Conservation (phyloP, 2,888 invertebrate genomes). For the Pomacea canaliculata region DNA sequence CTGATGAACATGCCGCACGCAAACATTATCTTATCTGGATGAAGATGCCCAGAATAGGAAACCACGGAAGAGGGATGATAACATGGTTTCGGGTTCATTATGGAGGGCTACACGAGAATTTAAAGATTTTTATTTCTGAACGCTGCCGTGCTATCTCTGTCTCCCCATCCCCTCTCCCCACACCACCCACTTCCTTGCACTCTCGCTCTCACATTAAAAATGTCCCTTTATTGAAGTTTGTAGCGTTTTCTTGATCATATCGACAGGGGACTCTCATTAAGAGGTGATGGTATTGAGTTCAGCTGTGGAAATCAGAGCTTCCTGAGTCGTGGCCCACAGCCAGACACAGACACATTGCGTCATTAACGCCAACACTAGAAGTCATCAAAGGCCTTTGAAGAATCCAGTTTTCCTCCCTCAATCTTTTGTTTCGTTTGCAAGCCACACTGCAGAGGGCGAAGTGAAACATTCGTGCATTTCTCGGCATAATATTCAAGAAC, state of each 20-base stretch:
- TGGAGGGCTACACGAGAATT: too few relatives aligned
- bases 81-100: too few relatives aligned
- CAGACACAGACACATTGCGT: too few relatives aligned
- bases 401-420: background rate
- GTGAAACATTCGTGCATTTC: too few relatives aligned
- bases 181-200: background rate
- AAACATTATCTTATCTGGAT: background rate
- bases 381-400: background rate
- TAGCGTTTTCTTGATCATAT: conserved; percentile 1
- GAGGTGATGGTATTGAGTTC: background rate
- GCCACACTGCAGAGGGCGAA: too few relatives aligned
- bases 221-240: background rate
- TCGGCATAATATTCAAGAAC: too few relatives aligned
- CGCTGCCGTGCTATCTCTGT: background rate
- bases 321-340: too few relatives aligned
- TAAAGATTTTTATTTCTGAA: background rate
- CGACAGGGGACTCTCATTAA: background rate
- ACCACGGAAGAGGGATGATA: too few relatives aligned
- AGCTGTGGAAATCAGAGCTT: background rate
- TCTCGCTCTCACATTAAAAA: background rate
- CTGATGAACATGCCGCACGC: too few relatives aligned
- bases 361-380: too few relatives aligned
- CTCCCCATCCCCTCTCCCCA: background rate
- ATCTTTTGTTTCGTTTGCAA: background rate
- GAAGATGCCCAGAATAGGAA: too few relatives aligned